Evolutionary conservation across 2,888 invertebrate species (phyloP).

Genomic region (Epirrita christyi): DNA sequence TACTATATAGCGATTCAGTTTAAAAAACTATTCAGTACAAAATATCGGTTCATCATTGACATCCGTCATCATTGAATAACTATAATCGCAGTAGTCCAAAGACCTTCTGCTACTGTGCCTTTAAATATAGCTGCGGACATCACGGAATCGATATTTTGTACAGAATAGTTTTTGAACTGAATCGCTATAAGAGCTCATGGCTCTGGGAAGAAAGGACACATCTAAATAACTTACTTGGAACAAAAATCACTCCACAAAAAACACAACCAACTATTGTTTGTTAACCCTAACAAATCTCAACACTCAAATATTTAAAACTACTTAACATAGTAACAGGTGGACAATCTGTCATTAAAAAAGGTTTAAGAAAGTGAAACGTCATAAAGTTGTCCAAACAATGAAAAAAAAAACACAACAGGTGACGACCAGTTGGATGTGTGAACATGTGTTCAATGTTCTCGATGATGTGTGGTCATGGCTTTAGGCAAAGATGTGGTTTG

Average conservation of each 20-base stretch:
- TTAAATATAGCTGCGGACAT: no score
- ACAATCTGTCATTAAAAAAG: slow-evolving; percentile 37
- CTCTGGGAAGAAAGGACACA: no score
- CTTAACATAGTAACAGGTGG: slow-evolving; percentile 32
- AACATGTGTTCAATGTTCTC: slow-evolving; percentile 43
- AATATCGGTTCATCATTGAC: no score
- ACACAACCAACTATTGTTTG: slow-evolving; percentile 18
- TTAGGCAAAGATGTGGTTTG: slow-evolving; percentile 20
- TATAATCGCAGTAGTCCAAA: no score
- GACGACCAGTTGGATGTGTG: slow-evolving; percentile 52
- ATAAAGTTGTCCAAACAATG: slow-evolving; percentile 40
- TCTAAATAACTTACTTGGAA: no score
- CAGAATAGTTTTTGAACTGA: no score
- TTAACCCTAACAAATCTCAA: slow-evolving; percentile 18
- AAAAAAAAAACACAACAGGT: slow-evolving; percentile 52
- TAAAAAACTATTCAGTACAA: no score
- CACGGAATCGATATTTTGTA: no score
- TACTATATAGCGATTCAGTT: no score
- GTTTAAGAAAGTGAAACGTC: slow-evolving; percentile 39
- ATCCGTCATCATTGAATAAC: no score
- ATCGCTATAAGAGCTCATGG: no score
- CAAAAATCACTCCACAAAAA: slow-evolving; percentile 8
- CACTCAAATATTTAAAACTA: slow-evolving; percentile 5
- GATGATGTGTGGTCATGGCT: slow-evolving; percentile 44
- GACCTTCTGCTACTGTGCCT: no score